phyloP scores from a whole-genome alignment of 2,888 invertebrate species.

The Plebejus anna region DNA sequence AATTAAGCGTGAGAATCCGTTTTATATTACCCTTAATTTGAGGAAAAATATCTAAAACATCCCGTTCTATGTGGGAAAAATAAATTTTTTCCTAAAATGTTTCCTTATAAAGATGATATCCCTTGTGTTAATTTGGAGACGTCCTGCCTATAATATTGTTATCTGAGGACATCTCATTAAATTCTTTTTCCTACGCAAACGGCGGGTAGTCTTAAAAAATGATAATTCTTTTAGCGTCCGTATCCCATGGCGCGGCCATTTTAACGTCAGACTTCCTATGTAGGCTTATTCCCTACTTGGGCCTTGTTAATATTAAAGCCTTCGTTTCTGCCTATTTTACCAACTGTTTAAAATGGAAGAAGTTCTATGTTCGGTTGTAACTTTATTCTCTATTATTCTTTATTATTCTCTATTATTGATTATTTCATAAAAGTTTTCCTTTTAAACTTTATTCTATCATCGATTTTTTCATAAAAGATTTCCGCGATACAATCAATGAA shows the following conservation, averaged over 20 bases:
- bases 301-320: background rate
- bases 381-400: background rate
- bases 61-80: background rate
- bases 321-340: background rate
- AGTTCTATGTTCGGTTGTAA: background rate
- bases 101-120: background rate
- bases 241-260: slow-evolving; percentile 41
- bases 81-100: background rate
- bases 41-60: slow-evolving; percentile 10
- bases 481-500: no score
- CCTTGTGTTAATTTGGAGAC: slow-evolving; percentile 15
- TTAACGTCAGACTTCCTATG: slow-evolving; percentile 45
- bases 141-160: slow-evolving; percentile 39
- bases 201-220: slow-evolving; percentile 42
- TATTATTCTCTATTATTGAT: no score
- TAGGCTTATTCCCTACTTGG: background rate
- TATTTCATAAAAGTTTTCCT: no score
- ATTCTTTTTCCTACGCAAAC: slow-evolving; percentile 43
- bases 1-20: background rate
- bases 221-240: slow-evolving; percentile 3
- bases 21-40: background rate
- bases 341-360: background rate
- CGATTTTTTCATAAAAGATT: no score
- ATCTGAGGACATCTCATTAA: slow-evolving; percentile 50
- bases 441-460: no score